Evolutionary conservation across 2,113 vertebrate genomes (phyloP).

Genomic region (Vidua macroura): DNA sequence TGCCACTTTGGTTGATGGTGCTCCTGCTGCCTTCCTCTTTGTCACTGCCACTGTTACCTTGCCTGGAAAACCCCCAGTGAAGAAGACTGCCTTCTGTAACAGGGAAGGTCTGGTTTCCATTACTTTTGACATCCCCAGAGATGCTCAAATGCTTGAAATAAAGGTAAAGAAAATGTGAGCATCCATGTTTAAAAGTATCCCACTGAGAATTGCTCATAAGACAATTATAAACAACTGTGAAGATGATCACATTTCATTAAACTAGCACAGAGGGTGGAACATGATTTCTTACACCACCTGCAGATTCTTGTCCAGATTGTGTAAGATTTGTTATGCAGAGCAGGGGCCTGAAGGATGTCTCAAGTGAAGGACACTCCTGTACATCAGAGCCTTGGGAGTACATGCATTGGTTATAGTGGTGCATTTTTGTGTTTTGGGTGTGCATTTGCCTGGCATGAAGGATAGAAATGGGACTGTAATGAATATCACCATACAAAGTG

Average conservation of each 20-base stretch:
- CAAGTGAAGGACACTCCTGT: background rate
- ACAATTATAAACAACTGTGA: background rate
- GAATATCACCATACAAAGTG: background rate
- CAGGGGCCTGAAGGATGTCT: background rate
- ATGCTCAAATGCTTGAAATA: constrained; percentile 31
- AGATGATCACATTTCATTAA: background rate
- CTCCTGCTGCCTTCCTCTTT: constrained; percentile 35
- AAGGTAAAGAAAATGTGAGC: constrained; percentile 18
- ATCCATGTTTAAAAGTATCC: background rate
- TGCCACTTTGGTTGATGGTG: constrained; percentile 53
- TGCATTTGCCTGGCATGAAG: background rate
- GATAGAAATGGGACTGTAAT: background rate
- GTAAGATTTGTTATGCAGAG: background rate
- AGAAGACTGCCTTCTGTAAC: constrained; percentile 23
- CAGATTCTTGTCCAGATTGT: background rate
- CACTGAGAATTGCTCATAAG: background rate
- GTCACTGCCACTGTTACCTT: constrained; percentile 38
- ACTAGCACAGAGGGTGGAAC: background rate
- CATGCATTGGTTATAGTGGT: background rate
- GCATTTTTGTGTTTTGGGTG: fast-evolving
- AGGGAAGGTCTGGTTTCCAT: constrained; percentile 27
- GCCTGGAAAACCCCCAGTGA: background rate
- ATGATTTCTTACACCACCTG: background rate
- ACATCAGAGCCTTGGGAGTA: background rate
- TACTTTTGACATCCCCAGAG: constrained; percentile 40